A percentile compares a stretch with the other conserved stretches of the same genome.
These are phyloP conservation scores for Chelmon rostratus DNA, from an alignment of 2,797 vertebrate species.

Conservation along the genomic window DNA sequence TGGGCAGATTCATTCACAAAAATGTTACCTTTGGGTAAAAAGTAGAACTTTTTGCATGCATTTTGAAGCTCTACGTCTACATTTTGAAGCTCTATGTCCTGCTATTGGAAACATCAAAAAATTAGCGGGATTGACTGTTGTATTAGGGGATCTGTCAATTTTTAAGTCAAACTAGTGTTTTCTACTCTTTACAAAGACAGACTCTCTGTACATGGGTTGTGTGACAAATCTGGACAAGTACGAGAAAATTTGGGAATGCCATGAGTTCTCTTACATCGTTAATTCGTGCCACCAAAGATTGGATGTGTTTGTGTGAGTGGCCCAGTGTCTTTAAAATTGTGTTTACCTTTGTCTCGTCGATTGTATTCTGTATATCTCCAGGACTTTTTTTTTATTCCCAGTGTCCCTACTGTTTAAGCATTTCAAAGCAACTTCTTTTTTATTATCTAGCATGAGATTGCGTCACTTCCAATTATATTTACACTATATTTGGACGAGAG, in stretches of 20 bases:
- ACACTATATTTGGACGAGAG: conserved; percentile 9
- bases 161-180: background rate
- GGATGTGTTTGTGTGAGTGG: background rate
- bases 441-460: conserved; percentile 11
- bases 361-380: background rate
- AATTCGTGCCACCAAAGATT: background rate
- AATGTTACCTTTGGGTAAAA: background rate
- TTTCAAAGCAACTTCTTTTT: conserved; percentile 14
- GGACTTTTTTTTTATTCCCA: background rate
- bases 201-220: background rate
- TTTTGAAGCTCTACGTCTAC: too few species aligned
- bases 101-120: background rate
- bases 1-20: background rate
- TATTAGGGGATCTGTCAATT: background rate
- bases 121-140: too few species aligned
- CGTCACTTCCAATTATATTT: conserved; percentile 2
- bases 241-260: background rate
- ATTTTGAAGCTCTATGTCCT: background rate
- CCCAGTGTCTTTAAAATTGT: background rate
- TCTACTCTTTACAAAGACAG: background rate
- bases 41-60: background rate
- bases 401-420: background rate
- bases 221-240: background rate
- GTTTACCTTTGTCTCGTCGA: background rate
- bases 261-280: too few species aligned